These are phyloP conservation scores for Sycophaga agraensis DNA, from an alignment of 1,140 invertebrate genomes.

Conservation along the genomic window DNA sequence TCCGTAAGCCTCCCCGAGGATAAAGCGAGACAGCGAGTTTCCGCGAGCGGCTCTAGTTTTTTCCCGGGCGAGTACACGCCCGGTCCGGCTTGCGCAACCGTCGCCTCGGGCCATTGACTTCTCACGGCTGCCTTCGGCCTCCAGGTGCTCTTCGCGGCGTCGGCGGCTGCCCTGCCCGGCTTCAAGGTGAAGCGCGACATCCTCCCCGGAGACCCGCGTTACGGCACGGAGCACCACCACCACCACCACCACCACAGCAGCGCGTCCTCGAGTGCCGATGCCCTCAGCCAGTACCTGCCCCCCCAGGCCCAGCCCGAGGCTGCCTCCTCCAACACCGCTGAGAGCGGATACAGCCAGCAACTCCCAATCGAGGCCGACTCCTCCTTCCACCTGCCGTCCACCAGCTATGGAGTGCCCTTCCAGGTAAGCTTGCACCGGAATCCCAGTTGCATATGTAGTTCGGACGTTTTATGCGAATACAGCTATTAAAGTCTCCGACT, in stretches of 20 bases:
- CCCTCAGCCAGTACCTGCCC: slow-evolving; percentile 11
- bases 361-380: background rate
- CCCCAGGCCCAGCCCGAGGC: background rate
- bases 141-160: slow-evolving; percentile 40
- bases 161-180: slow-evolving; percentile 28
- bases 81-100: too few relatives aligned
- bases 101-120: too few relatives aligned
- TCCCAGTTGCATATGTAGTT: too few relatives aligned
- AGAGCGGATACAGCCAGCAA: background rate
- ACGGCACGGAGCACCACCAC: slow-evolving; percentile 37
- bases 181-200: slow-evolving; percentile 37
- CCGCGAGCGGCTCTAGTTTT: too few relatives aligned
- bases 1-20: too few relatives aligned
- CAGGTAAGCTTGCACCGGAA: too few relatives aligned
- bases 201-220: slow-evolving; percentile 49
- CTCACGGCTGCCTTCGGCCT: too few relatives aligned
- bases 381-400: slow-evolving; percentile 13
- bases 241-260: slow-evolving; percentile 35
- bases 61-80: too few relatives aligned
- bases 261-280: background rate
- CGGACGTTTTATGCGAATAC: too few relatives aligned
- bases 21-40: too few relatives aligned
- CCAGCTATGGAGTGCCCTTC: slow-evolving; percentile 23
- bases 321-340: background rate
- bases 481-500: too few relatives aligned